phyloP scores from a whole-genome alignment of 2,888 invertebrate species.

The Sphecodes monilicornis region DNA sequence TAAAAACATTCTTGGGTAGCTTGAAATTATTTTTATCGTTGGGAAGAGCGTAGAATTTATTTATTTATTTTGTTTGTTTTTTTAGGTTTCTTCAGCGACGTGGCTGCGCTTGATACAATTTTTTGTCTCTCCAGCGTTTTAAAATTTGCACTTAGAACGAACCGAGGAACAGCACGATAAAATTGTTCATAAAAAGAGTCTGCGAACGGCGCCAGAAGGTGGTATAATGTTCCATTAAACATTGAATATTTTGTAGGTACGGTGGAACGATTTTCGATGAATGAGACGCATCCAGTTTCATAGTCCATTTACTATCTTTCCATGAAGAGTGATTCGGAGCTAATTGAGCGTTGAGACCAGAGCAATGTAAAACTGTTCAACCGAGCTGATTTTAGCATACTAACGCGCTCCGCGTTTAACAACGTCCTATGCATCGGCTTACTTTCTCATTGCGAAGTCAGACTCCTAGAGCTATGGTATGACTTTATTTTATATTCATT shows the following conservation, averaged over 20 bases:
- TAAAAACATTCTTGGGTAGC: too few species aligned
- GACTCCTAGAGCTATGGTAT: neutral
- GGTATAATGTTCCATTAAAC: neutral
- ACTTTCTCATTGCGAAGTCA: neutral
- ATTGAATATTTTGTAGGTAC: conserved; percentile 4
- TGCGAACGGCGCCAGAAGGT: neutral
- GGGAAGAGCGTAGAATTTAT: too few species aligned
- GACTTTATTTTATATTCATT: neutral
- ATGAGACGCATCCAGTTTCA: conserved; percentile 9
- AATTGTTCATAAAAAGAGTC: neutral
- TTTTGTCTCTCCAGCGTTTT: neutral
- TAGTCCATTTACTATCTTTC: conserved; percentile 11
- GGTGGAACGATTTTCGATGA: conserved; percentile 5
- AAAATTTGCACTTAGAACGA: neutral
- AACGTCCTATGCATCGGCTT: neutral
- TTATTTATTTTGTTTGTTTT: too few species aligned
- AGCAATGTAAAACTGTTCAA: conserved; percentile 8
- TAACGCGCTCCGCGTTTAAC: neutral
- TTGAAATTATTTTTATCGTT: too few species aligned
- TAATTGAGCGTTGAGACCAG: conserved; percentile 13
- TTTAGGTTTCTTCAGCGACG: too few species aligned
- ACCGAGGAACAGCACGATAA: neutral
- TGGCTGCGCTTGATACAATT: neutral
- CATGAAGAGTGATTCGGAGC: conserved; percentile 9
- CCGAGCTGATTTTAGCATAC: conserved; percentile 7